Conservation (phyloP, 2,113 vertebrate genomes). For the Myiopsitta monachus region DNA sequence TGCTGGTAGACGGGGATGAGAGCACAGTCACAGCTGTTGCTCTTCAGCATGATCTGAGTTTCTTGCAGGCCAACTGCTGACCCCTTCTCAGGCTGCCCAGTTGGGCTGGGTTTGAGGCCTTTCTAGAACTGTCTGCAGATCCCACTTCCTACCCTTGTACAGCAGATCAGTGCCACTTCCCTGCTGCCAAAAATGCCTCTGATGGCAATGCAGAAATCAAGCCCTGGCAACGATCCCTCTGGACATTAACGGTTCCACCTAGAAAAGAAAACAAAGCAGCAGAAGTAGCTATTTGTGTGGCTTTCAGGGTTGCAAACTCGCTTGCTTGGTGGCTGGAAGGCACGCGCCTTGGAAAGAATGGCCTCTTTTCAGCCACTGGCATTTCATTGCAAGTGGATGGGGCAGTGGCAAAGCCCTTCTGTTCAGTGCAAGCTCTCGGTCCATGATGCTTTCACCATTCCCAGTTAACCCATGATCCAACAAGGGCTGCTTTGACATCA, state of each 20-base stretch:
- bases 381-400: not conserved
- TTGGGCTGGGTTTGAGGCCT: not conserved
- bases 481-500: conserved; percentile 24
- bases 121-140: not conserved
- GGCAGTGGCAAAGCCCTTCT: not conserved
- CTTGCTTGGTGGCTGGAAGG: not conserved
- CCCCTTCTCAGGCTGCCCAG: not conserved
- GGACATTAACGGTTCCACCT: not conserved
- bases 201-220: rapidly evolving
- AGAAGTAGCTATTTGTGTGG: not conserved
- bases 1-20: not conserved
- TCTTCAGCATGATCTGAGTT: not conserved
- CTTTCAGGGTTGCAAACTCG: not conserved
- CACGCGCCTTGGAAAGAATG: rapidly evolving
- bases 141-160: not conserved
- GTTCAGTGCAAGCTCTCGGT: not conserved
- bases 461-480: not conserved
- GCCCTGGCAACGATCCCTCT: not conserved
- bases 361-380: not conserved
- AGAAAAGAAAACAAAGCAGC: not conserved
- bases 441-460: not conserved
- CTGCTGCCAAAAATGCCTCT: not conserved
- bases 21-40: not conserved
- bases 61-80: not conserved
- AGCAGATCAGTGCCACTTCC: rapidly evolving